Percentiles rank a stretch among this genome's conserved stretches.
phyloP scores from a whole-genome alignment of 2,888 invertebrate genomes.

The Actias luna region DNA sequence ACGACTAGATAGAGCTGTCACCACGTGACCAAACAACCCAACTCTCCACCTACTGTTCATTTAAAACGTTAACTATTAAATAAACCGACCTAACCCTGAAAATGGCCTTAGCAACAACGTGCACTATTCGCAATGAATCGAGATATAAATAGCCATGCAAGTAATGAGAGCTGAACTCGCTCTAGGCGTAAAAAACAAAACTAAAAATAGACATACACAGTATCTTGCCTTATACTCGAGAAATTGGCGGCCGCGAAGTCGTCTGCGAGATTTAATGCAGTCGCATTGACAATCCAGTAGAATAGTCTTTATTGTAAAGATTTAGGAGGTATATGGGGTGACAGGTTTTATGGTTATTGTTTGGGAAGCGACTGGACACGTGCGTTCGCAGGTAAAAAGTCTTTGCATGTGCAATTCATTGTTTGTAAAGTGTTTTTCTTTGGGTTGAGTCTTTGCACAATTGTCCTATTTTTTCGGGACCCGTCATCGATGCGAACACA shows the following conservation, averaged over 20 bases:
- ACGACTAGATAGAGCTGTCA: slow-evolving; percentile 65
- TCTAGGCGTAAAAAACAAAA: slow-evolving; percentile 35
- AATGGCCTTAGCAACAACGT: slow-evolving; percentile 20
- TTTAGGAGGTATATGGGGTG: slow-evolving; percentile 33
- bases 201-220: slow-evolving; percentile 47
- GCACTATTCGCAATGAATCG: slow-evolving; percentile 19
- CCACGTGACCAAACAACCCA: slow-evolving; percentile 63
- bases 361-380: slow-evolving; percentile 74
- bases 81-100: slow-evolving; percentile 5
- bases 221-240: slow-evolving; percentile 44
- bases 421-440: slow-evolving; percentile 65
- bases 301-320: slow-evolving; percentile 24
- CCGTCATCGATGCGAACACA: slow-evolving; percentile 69
- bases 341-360: slow-evolving; percentile 49
- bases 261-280: slow-evolving; percentile 43
- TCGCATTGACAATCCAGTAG: neutral
- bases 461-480: slow-evolving; percentile 54
- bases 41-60: slow-evolving; percentile 9
- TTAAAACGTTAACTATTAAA: neutral
- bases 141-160: slow-evolving; percentile 25
- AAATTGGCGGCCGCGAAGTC: slow-evolving; percentile 56
- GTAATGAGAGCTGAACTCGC: slow-evolving; percentile 6
- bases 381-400: slow-evolving; percentile 74
- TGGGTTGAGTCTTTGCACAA: slow-evolving; percentile 72
- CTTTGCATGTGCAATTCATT: slow-evolving; percentile 74